Base-by-base conservation (phyloP, 2,888 invertebrate genomes). In the Perdita meconis region DNA sequence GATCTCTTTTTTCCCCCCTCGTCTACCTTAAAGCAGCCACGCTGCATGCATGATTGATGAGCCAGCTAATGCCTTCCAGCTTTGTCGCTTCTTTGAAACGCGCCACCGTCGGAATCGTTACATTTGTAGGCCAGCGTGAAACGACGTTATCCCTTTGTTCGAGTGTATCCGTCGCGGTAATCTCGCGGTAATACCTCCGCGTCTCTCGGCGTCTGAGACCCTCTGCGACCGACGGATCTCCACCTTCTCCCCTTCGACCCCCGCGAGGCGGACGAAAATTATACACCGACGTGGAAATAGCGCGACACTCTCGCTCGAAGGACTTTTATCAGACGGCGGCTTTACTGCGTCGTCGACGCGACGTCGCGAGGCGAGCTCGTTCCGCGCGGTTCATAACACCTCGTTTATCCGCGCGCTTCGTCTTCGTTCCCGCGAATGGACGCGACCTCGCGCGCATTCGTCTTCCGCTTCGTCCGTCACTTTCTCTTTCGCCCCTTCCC, bases 31-130 rank as follows among this genome's bases (percentile, higher is more conserved):
- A 60, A 67, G 26, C 36, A 19, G 36, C 50, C 22, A 24, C 44
- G 47, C 22, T 34, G 63, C 63, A 61, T 71, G 75, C 71, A 76
- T 44, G 72, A 76, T 76, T 61, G 75, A 75, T 66, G 65, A 24
- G 69, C 53, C 22, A 50, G 47, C 56, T 40, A 64, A 30, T 30
- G 59, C 26, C 57, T 65, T 44, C 64, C 60, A 65, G 60, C 61
- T 65, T 40, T 19, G 56, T 71, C 44, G 60, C 55, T 10, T 59
- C 53, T 66, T 59, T 71, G 71, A 69, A 57, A 74, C 12, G 30
- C 42, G 42, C 40, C 59, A 19, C 24, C 51, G 63, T 50, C 51
- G 69, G 57, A 74, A 55, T 61, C 51, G 69, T 51, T 69, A 51
- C 69, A 36, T 74, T 69, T 57, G 63, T 57, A 57, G 61, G 36